phyloP scores from a whole-genome alignment of 2,113 vertebrate species.

The Conger conger region DNA sequence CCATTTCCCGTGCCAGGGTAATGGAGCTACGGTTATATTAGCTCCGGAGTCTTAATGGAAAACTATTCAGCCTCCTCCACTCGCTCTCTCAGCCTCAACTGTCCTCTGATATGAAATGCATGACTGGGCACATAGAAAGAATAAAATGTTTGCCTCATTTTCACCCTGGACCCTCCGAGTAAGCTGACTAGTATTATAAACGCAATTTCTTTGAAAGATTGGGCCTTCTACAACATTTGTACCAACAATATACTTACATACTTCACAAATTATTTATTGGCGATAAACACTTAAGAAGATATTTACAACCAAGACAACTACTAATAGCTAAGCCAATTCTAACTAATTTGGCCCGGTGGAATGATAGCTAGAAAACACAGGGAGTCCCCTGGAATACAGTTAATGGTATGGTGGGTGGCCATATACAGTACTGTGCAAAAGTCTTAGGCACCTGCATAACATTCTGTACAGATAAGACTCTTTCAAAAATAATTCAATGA shows the following conservation, averaged over 20 bases:
- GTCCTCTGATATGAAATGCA: neutral
- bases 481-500: no score
- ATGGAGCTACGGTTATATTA: conserved; percentile 54
- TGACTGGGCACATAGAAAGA: neutral
- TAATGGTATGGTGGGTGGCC: neutral
- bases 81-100: neutral
- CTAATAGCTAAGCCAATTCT: neutral
- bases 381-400: neutral
- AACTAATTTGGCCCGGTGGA: neutral
- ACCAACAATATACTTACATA: neutral
- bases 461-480: no score
- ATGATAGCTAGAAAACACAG: neutral
- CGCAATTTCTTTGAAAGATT: neutral
- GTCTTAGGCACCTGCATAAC: no score
- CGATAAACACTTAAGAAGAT: neutral
- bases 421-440: no score
- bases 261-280: neutral
- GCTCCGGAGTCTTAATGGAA: conserved; percentile 40
- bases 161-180: neutral
- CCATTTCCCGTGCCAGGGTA: conserved; percentile 50
- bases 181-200: neutral
- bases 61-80: conserved; percentile 35
- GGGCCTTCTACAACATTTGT: no score
- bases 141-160: neutral
- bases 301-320: neutral